Percentiles rank a stretch among this genome's conserved stretches.
Evolutionary conservation across 2,888 invertebrate genomes (phyloP).

Genomic region (Notocelia uddmanniana): DNA sequence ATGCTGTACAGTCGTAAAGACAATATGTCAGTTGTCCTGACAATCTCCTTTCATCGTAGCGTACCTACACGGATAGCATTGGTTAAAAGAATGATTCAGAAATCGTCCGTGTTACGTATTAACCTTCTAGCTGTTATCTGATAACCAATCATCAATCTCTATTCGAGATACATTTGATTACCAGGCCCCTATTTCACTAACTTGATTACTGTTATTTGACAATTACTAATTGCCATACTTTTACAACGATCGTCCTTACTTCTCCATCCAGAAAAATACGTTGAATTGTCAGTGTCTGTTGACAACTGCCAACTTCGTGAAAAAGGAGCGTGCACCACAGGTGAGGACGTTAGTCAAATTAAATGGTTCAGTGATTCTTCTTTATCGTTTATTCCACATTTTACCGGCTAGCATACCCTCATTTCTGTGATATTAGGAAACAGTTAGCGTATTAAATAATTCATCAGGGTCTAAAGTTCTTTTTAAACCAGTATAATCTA

Average conservation of each 20-base stretch:
- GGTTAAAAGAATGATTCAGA: not conserved
- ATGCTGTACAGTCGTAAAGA: constrained; percentile 11
- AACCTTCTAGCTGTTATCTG: not conserved
- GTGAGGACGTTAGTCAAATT: not conserved
- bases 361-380: not conserved
- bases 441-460: constrained; percentile 51
- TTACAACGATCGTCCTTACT: too few relatives aligned
- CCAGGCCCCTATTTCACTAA: too few relatives aligned
- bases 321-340: not conserved
- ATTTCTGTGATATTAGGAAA: constrained; percentile 29
- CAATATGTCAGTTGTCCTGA: constrained; percentile 11
- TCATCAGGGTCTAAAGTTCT: constrained; percentile 57
- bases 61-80: constrained; percentile 6
- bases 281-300: not conserved
- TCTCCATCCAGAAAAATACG: not conserved
- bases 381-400: not conserved
- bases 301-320: not conserved
- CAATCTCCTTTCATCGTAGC: constrained; percentile 7
- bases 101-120: not conserved
- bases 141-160: too few relatives aligned
- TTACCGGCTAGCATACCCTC: constrained; percentile 5
- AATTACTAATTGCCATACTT: too few relatives aligned
- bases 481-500: constrained; percentile 60
- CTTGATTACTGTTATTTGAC: too few relatives aligned
- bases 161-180: too few relatives aligned